Percentiles rank a stretch among this genome's conserved stretches.
Evolutionary conservation across 1,140 invertebrate species (phyloP).

Genomic region (Lethrus apterus): DNA sequence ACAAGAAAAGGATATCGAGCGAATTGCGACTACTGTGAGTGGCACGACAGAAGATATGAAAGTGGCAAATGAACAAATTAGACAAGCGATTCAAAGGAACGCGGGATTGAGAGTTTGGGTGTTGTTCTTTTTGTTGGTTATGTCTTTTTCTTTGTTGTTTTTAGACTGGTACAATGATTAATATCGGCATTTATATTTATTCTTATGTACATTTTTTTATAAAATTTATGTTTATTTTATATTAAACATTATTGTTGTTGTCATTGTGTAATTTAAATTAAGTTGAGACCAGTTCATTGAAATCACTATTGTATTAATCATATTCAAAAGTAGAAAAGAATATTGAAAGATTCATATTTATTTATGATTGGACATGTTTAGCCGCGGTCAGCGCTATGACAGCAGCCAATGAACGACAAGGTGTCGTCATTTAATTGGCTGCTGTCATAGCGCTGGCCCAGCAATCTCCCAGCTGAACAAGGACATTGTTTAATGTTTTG

Average conservation of each 20-base stretch:
- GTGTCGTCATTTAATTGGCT: too few species aligned
- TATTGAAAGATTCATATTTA: not conserved
- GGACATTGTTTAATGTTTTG: too few species aligned
- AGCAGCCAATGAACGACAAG: too few species aligned
- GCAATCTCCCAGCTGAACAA: too few species aligned
- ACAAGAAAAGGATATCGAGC: constrained; percentile 89
- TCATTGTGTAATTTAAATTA: not conserved
- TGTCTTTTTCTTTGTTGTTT: constrained; percentile 93
- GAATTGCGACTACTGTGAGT: constrained; percentile 78
- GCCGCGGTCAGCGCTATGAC: too few species aligned
- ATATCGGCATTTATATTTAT: too few species aligned
- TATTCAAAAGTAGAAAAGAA: not conserved
- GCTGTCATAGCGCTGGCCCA: too few species aligned
- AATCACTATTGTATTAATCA: not conserved
- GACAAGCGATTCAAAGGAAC: constrained; percentile 92
- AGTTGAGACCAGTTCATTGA: not conserved
- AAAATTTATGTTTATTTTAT: not conserved
- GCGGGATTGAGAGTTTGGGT: constrained; percentile 90
- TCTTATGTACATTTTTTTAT: not conserved
- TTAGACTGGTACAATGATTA: constrained; percentile 98
- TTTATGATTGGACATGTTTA: too few species aligned
- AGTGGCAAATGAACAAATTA: constrained; percentile 94
- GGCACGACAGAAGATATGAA: constrained; percentile 91
- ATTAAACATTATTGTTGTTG: not conserved
- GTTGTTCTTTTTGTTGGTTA: constrained; percentile 90